Percentiles rank a stretch among this genome's conserved stretches.
phyloP scores from a whole-genome alignment of 2,797 vertebrate species.

The Myotis daubentonii region DNA sequence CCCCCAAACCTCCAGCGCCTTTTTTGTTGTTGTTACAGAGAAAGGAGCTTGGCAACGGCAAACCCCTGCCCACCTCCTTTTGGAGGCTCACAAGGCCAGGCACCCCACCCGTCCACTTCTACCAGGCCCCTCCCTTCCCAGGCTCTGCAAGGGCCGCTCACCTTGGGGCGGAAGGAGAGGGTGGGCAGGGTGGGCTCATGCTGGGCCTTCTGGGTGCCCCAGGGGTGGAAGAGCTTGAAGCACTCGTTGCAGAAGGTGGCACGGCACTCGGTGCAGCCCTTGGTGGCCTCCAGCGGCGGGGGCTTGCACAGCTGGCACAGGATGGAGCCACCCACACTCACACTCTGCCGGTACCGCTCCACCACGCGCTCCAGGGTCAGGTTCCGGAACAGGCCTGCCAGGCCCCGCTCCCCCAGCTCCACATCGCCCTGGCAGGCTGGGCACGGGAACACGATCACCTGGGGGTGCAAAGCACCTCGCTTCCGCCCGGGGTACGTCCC shows the following conservation, averaged over 20 bases:
- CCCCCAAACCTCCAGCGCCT: not conserved
- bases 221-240: constrained; percentile 98
- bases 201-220: constrained; percentile 97
- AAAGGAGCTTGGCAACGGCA: not conserved
- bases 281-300: constrained; percentile 94
- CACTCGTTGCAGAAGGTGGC: constrained; percentile 98
- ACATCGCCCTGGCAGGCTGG: constrained; percentile 94
- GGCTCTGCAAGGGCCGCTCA: constrained; percentile 69
- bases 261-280: constrained; percentile 97
- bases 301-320: constrained; percentile 97
- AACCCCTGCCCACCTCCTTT: not conserved
- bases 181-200: constrained; percentile 96
- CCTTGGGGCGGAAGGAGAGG: constrained; percentile 97
- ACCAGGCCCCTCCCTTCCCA: not conserved
- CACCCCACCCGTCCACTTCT: not conserved
- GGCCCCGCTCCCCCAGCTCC: constrained; percentile 94
- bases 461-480: constrained; percentile 86
- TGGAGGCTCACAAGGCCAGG: not conserved
- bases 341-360: constrained; percentile 94
- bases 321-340: constrained; percentile 94
- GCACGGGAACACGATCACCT: constrained; percentile 93
- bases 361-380: constrained; percentile 97
- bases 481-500: constrained; percentile 95
- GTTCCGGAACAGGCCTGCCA: constrained; percentile 95
- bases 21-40: not conserved